Evolutionary conservation across 1,140 invertebrate genomes (phyloP).

Genomic region (Achroia grisella): DNA sequence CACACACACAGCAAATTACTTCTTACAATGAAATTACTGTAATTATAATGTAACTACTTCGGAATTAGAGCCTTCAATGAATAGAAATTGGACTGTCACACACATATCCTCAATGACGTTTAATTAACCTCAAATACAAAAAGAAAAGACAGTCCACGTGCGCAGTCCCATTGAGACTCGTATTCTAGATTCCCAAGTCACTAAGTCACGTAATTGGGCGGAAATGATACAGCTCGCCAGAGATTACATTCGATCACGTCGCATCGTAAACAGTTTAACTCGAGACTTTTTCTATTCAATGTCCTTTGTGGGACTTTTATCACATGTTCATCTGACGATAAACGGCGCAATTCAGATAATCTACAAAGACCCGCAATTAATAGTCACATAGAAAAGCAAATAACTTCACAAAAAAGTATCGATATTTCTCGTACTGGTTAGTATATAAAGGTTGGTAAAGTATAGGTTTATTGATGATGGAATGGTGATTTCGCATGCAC

Average conservation of each 20-base stretch:
- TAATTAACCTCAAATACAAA: constrained; percentile 27
- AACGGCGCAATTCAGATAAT: no score
- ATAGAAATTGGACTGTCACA: not conserved
- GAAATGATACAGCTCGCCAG: constrained; percentile 27
- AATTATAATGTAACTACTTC: not conserved
- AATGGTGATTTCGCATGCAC: no score
- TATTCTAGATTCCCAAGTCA: constrained; percentile 17
- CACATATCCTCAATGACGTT: not conserved
- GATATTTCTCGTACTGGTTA: no score
- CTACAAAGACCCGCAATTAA: no score
- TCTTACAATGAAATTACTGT: no score
- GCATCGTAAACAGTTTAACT: constrained; percentile 36
- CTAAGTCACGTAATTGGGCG: constrained; percentile 34
- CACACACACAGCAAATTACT: no score
- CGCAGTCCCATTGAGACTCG: constrained; percentile 10
- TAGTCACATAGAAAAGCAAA: no score
- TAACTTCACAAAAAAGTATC: no score
- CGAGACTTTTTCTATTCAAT: constrained; percentile 28
- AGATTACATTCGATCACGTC: constrained; percentile 37
- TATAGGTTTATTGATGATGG: no score
- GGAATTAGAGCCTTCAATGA: not conserved
- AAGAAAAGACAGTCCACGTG: constrained; percentile 6
- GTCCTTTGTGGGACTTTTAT: constrained; percentile 16
- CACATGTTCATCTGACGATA: not conserved
- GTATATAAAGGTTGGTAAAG: no score